Base-by-base conservation (phyloP, 1,140 invertebrate species). In the Helicoverpa zea region DNA sequence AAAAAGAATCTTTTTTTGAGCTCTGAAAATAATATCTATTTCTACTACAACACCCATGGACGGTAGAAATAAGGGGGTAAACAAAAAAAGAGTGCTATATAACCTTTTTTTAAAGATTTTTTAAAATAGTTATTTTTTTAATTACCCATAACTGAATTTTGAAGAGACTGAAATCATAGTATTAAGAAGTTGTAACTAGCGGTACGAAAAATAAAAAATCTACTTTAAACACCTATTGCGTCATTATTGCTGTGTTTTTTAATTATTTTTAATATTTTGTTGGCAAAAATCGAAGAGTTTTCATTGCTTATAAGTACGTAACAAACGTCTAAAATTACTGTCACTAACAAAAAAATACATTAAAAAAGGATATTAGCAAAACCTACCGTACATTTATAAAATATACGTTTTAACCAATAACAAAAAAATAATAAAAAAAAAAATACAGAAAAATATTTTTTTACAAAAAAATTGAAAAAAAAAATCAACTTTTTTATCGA, bases 221-320 rank as follows among this genome's bases (percentile, higher is more conserved):
- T 64, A 82, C 82, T 80, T 54, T 80, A 76, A 66, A 70, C 76
- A 90, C 80, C 91, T 93, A 93, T 92, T 91, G 91, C 87, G 80
- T 90, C 87, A 91, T 92, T 92, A 93, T 93, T 92, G 91, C 91
- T 93, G 90, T 88, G 83, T 23, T 68, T 77, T 78, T 54, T 56
- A 56, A 52, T 79, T 70, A 66, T 79, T 70, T 70, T 56, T 49
- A 70, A 12, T 49, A 54, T 43, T 79, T 79, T 79, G 63, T 82
- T 89, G 83, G 87, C 87, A 84, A 88, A 87, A 89, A 88, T 85
- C 88, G 83, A 87, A 76, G 72, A 58, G 54, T n/a, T 58, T n/a
- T 64, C 29, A 72, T 64, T 63, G 43, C 58, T 66, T 64, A 68
- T 68, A 30, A 0, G 23, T 3, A 30, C n/a, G n/a, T 56, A 58